Conservation (phyloP, 2,113 vertebrate species). For the Epinephelus moara region DNA sequence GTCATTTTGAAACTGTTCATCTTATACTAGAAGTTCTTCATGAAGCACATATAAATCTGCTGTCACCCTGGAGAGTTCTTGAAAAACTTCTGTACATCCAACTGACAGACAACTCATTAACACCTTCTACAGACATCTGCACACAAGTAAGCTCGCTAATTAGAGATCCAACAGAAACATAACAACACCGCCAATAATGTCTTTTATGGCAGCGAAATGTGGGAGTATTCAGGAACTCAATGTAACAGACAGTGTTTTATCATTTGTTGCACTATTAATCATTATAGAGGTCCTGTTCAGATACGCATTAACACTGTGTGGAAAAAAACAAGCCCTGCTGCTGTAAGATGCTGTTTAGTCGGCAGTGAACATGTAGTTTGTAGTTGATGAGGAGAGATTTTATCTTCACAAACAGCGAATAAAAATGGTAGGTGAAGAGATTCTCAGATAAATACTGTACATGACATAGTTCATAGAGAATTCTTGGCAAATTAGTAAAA, state of each 20-base stretch:
- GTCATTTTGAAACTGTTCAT: background rate
- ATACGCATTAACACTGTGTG: background rate
- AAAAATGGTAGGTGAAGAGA: background rate
- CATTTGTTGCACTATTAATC: background rate
- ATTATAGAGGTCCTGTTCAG: background rate
- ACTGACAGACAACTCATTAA: background rate
- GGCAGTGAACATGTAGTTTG: background rate
- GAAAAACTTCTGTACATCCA: background rate
- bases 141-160: background rate
- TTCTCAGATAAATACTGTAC: background rate
- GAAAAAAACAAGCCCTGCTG: background rate
- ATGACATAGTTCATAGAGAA: background rate
- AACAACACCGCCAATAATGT: background rate
- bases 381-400: background rate
- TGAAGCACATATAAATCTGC: background rate
- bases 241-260: background rate
- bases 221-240: background rate
- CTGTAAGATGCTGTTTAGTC: background rate
- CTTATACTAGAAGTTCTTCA: background rate
- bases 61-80: background rate
- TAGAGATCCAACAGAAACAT: background rate
- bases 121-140: background rate
- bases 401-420: background rate
- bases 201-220: background rate
- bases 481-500: no score